These are phyloP conservation scores for Carterocephalus palaemon DNA, from an alignment of 2,888 invertebrate genomes.

Conservation along the genomic window DNA sequence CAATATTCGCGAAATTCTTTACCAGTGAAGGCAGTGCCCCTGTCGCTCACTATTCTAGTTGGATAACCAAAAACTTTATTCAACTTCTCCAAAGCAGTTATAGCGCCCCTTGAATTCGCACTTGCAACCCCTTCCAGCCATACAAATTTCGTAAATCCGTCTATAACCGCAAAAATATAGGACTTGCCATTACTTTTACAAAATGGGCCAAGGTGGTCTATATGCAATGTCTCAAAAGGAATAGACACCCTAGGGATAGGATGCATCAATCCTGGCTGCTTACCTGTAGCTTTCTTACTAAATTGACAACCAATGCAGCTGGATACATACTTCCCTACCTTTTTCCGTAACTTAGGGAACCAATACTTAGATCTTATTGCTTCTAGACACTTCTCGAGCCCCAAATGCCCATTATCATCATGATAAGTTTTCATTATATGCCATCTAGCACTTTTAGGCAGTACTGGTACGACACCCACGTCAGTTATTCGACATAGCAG, in stretches of 20 bases:
- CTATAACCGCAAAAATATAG: conserved; percentile 21
- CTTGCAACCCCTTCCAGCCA: conserved; percentile 15
- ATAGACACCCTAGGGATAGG: conserved; percentile 26
- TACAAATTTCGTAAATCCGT: conserved; percentile 21
- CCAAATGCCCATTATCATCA: conserved; percentile 25
- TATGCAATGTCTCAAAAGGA: conserved; percentile 25
- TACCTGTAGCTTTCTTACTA: conserved; percentile 23
- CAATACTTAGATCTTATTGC: conserved; percentile 24
- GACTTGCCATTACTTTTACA: conserved; percentile 18
- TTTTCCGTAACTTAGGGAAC: conserved; percentile 26
- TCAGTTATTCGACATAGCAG: conserved; percentile 20
- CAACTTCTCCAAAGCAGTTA: conserved; percentile 6
- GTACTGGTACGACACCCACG: conserved; percentile 3
- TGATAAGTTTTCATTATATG: conserved; percentile 8
- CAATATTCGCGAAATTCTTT: neutral
- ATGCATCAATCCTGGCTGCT: conserved; percentile 26
- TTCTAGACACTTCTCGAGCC: conserved; percentile 22
- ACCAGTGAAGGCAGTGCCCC: conserved; percentile 20
- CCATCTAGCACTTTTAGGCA: conserved; percentile 6
- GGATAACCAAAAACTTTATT: conserved; percentile 18
- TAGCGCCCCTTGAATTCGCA: conserved; percentile 10
- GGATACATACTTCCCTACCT: conserved; percentile 24
- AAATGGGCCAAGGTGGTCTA: conserved; percentile 25
- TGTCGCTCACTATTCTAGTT: conserved; percentile 16
- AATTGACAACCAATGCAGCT: conserved; percentile 27